Evolutionary conservation across 2,113 vertebrate genomes (phyloP).

Genomic region (Rhynchomys soricoides): DNA sequence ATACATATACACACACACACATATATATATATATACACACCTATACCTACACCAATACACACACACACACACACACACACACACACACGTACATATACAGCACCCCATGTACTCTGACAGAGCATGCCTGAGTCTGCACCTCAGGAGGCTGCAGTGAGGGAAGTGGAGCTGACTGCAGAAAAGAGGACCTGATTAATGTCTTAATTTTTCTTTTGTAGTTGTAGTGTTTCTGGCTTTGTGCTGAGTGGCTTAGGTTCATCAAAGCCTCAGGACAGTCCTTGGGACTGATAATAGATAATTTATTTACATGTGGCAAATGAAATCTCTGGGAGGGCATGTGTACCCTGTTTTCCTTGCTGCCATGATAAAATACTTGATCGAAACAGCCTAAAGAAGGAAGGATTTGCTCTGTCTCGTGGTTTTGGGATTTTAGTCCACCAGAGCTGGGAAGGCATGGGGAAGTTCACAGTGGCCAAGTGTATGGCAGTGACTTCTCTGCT

Average conservation of each 20-base stretch:
- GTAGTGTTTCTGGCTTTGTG: not conserved
- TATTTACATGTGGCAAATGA: conserved; percentile 6
- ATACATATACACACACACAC: not conserved
- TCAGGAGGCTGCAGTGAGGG: not conserved
- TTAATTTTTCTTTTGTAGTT: not conserved
- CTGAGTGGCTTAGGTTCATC: not conserved
- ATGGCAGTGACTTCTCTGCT: too few species aligned
- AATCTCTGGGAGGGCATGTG: not conserved
- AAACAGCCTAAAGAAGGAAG: not conserved
- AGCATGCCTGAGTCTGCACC: not conserved
- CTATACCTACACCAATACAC: too few species aligned
- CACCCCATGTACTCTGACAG: not conserved
- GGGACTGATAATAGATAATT: not conserved
- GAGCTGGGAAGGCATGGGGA: not conserved
- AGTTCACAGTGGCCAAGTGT: not conserved
- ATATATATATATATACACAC: not conserved
- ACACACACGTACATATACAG: not conserved
- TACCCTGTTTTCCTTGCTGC: not conserved
- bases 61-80: too few species aligned
- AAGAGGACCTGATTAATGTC: not conserved
- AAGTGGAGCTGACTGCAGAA: not conserved
- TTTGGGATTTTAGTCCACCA: not conserved
- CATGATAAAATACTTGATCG: not conserved
- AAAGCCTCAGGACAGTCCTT: not conserved
- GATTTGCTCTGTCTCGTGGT: not conserved